These are phyloP conservation scores for Sus cebifrons DNA, from an alignment of 2,797 vertebrate genomes.

Conservation along the genomic window DNA sequence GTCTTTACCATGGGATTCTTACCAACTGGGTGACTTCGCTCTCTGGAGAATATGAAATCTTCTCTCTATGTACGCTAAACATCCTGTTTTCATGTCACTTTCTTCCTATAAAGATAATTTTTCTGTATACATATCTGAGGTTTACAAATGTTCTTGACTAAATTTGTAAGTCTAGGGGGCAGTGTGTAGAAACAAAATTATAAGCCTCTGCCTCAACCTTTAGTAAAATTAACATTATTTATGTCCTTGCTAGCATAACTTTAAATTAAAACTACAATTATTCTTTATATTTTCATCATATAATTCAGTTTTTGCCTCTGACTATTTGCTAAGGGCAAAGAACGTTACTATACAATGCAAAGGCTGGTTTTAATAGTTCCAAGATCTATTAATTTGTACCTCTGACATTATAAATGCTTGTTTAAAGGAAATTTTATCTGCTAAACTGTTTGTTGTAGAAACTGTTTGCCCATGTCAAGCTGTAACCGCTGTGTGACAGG, in stretches of 20 bases:
- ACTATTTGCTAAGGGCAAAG: conserved; percentile 60
- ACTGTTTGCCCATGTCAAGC: not conserved
- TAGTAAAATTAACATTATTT: conserved; percentile 52
- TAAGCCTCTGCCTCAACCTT: conserved; percentile 5
- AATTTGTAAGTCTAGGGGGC: not conserved
- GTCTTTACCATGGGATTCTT: not conserved
- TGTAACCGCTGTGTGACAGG: conserved; percentile 16
- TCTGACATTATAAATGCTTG: conserved; percentile 54
- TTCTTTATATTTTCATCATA: conserved; percentile 10
- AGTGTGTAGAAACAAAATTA: conserved; percentile 41
- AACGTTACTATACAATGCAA: not conserved
- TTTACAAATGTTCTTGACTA: conserved; percentile 54
- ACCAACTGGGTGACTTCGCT: not conserved
- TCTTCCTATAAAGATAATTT: not conserved
- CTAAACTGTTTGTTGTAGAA: conserved; percentile 46
- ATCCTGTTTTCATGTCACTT: not conserved
- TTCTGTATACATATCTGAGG: not conserved
- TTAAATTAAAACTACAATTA: not conserved
- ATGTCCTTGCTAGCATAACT: not conserved
- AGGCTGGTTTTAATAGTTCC: conserved; percentile 44
- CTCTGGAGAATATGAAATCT: not conserved
- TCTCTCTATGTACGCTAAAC: not conserved
- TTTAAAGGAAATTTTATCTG: conserved; percentile 20
- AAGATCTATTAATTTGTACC: conserved; percentile 62
- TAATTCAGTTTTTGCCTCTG: conserved; percentile 17